Evolutionary conservation across 2,113 vertebrate species (phyloP), one percentile per base, ranked within the genome.

Genomic region (Thryonomys swinderianus): DNA sequence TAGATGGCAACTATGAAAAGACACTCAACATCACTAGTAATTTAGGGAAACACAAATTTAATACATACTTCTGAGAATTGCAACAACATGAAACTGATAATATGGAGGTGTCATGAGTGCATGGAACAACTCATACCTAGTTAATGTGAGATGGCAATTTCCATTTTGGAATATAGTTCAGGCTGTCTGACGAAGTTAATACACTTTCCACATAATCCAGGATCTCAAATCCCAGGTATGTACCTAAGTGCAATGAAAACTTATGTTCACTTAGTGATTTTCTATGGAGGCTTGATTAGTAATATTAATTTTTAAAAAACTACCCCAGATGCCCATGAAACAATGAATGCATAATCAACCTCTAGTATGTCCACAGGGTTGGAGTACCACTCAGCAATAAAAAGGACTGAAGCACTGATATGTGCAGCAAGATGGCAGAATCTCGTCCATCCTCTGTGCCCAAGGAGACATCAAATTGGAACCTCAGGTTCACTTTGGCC

Each of bases 1-100:
- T 20, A 74, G 48, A 61, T 81, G 74, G 14, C 53, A 69, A 83
- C 34, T n/a, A 42, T 48, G 64, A 94, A 67, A 92, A 78, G 25
- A 78, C 32, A 21, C 32, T 74, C 64, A 51, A 61, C 2, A 40
- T 83, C 69, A 59, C 21, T 27, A 40, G n/a, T 93, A 66, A 61
- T 34, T 20, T 37, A 53, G 51, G 32, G 10, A 85, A 81, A 88
- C 48, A n/a, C 23, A 23, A 80, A 81, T 74, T 88, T 66, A 85
- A 66, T 3, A 3, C 18, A 17, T 18, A 37, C 0, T 42, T 57
- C 51, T 51, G 40, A 83, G 30, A 81, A 69, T 37, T 55, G 17
- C 83, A 76, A 14, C 64, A 66, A 85, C 67, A 61, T 6, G 32
- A 53, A 87, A 30, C 18, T 20, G 37, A 87, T 45, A 21, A 12